phyloP scores from a whole-genome alignment of 2,888 invertebrate genomes.

The Neoascia interrupta region DNA sequence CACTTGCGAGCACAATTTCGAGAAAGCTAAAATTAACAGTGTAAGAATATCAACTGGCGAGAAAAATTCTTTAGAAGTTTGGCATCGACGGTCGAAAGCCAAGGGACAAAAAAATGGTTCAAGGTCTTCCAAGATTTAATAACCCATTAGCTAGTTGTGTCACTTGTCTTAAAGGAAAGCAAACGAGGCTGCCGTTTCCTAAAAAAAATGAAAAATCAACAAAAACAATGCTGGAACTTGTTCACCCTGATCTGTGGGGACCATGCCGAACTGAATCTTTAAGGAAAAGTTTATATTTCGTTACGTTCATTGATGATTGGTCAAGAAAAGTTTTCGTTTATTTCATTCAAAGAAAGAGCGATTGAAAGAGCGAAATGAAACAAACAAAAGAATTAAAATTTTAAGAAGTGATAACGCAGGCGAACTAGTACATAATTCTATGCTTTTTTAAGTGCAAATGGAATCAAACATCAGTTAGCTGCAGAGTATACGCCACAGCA shows the following conservation, averaged over 20 bases:
- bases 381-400: neutral
- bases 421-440: neutral
- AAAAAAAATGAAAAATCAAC: neutral
- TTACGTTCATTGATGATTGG: slow-evolving; percentile 5
- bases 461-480: slow-evolving; percentile 3
- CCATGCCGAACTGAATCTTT: neutral
- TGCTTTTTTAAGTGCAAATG: slow-evolving; percentile 3
- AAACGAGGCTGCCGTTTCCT: too few relatives aligned
- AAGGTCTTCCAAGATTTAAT: too few relatives aligned
- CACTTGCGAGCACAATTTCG: too few relatives aligned
- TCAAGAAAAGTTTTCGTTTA: slow-evolving; percentile 12
- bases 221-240: neutral
- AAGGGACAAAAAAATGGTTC: too few relatives aligned
- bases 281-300: neutral
- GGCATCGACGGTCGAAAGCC: too few relatives aligned
- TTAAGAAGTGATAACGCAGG: neutral
- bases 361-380: slow-evolving; percentile 13
- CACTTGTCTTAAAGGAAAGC: neutral
- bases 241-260: neutral
- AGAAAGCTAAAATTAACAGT: too few relatives aligned
- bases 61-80: too few relatives aligned
- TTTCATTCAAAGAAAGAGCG: slow-evolving; percentile 6
- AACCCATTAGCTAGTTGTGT: neutral
- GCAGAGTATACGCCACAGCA: slow-evolving; percentile 3
- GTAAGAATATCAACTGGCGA: too few relatives aligned